These are phyloP conservation scores for Pseudocheirus occidentalis DNA, from an alignment of 2,797 vertebrate genomes.

Conservation along the genomic window DNA sequence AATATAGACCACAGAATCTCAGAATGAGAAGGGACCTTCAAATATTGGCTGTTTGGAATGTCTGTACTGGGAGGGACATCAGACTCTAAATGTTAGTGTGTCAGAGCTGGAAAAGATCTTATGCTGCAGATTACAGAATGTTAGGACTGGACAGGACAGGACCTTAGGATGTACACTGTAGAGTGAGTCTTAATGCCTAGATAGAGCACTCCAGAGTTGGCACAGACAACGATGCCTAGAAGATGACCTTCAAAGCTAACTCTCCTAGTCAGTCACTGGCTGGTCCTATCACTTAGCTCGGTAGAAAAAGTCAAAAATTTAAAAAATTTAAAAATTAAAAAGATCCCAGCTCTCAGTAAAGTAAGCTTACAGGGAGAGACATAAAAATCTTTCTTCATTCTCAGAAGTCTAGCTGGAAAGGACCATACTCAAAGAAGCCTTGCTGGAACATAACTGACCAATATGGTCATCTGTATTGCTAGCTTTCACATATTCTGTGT, in stretches of 20 bases:
- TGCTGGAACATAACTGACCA: not conserved
- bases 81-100: not conserved
- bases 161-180: not conserved
- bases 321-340: too few relatives aligned
- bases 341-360: not conserved
- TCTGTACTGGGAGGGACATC: not conserved
- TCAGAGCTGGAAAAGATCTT: not conserved
- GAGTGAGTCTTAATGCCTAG: not conserved
- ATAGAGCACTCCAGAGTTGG: not conserved
- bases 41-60: not conserved
- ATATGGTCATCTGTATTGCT: not conserved
- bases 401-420: not conserved
- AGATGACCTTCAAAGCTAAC: not conserved
- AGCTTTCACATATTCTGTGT: not conserved
- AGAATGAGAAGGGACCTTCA: not conserved
- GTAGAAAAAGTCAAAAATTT: not conserved
- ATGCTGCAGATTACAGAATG: fast-evolving
- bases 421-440: not conserved
- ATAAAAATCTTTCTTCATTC: not conserved
- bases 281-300: not conserved
- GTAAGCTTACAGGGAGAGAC: not conserved
- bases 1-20: not conserved
- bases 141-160: not conserved
- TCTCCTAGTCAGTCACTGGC: not conserved
- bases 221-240: not conserved